Evolutionary conservation across 2,888 invertebrate species (phyloP).

Genomic region (Stenodera caucasica): DNA sequence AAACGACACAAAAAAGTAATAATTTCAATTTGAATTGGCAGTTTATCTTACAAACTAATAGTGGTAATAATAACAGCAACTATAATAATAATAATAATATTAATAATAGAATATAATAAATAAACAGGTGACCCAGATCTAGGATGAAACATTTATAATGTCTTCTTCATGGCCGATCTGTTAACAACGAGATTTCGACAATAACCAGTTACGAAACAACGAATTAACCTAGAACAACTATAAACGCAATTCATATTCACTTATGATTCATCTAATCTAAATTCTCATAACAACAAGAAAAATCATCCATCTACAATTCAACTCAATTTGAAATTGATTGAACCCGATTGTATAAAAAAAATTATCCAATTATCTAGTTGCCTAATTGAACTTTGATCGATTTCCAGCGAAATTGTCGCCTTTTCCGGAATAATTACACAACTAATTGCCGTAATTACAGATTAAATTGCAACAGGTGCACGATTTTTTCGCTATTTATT

Average conservation of each 20-base stretch:
- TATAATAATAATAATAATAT: neutral
- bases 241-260: neutral
- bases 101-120: no score
- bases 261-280: neutral
- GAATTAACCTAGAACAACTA: conserved; percentile 1
- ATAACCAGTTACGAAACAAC: neutral
- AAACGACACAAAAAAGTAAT: neutral
- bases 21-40: neutral
- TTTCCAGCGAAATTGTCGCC: neutral
- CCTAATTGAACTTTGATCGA: neutral
- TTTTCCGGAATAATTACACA: neutral
- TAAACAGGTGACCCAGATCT: neutral
- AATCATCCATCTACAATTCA: neutral
- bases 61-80: neutral
- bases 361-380: neutral
- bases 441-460: neutral
- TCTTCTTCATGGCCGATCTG: neutral
- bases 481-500: neutral
- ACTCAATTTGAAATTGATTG: no score
- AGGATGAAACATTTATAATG: neutral
- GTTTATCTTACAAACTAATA: neutral
- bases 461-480: neutral
- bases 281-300: neutral
- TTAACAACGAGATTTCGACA: conserved; percentile 2
- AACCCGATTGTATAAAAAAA: no score